Conservation (phyloP, 2,888 invertebrate species). For the Crematogaster levior region DNA sequence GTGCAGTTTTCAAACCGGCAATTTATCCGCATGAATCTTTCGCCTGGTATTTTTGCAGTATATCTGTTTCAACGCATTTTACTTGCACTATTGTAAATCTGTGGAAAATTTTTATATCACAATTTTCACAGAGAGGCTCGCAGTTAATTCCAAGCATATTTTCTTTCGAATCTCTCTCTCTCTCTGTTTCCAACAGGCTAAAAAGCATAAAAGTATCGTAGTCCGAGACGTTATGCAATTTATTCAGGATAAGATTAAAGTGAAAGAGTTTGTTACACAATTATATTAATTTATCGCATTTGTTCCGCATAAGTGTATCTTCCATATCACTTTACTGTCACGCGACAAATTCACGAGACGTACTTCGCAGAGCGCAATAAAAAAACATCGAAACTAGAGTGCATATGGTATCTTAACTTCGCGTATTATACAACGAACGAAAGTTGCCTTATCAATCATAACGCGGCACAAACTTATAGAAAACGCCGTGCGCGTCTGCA, state of each 20-base stretch:
- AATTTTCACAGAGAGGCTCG: not conserved
- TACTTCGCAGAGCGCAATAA: slow-evolving; percentile 10
- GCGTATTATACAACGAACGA: slow-evolving; percentile 44
- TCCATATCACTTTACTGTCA: not conserved
- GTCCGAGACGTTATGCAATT: not conserved
- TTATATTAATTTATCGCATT: not conserved
- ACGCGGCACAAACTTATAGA: slow-evolving; percentile 51
- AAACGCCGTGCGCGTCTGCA: slow-evolving; percentile 41
- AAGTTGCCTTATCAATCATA: slow-evolving; percentile 63
- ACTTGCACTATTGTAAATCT: not conserved
- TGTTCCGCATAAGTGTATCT: not conserved
- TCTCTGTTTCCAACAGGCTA: not conserved
- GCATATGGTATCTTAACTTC: slow-evolving; percentile 50
- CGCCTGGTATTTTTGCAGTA: not conserved
- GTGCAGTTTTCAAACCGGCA: slow-evolving; percentile 5
- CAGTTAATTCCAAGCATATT: not conserved
- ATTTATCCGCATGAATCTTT: slow-evolving; percentile 9
- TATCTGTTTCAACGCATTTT: not conserved
- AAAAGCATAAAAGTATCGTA: not conserved
- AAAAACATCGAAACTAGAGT: slow-evolving; percentile 21
- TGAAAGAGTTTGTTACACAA: not conserved
- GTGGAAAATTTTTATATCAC: not conserved
- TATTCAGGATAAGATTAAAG: not conserved
- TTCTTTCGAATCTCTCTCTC: not conserved
- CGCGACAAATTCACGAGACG: not conserved